Evolutionary conservation across 2,113 vertebrate species (phyloP).

Genomic region (Heterocephalus glaber): DNA sequence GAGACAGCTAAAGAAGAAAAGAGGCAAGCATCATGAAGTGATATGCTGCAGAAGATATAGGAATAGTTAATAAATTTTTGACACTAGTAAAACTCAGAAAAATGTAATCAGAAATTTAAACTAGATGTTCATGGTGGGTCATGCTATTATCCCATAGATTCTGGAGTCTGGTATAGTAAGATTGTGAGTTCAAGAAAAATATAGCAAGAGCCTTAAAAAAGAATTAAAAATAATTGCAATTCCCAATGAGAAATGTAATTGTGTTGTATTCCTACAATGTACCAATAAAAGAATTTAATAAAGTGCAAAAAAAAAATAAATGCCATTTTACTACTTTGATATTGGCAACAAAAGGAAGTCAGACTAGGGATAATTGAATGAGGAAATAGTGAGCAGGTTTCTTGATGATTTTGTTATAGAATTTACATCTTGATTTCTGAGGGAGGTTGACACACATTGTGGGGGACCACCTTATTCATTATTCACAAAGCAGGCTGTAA

Average conservation of each 20-base stretch:
- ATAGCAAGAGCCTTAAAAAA: neutral
- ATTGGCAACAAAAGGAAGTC: neutral
- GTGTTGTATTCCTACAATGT: too few species aligned
- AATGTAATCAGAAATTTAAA: neutral
- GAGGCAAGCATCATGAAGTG: neutral
- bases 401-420: neutral
- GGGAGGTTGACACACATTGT: neutral
- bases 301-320: too few species aligned
- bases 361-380: neutral
- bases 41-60: neutral
- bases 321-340: neutral
- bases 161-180: neutral
- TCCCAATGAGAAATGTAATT: too few species aligned
- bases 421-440: neutral
- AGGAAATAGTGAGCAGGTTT: neutral
- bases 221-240: neutral
- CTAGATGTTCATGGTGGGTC: neutral
- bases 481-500: too few species aligned
- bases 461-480: too few species aligned
- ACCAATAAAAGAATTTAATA: too few species aligned
- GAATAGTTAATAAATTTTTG: neutral
- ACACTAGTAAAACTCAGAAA: neutral
- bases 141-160: neutral
- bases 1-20: neutral
- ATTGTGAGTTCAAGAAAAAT: neutral